Conservation (phyloP, 2,888 invertebrate species). For the Fissipunctia ypsillon region DNA sequence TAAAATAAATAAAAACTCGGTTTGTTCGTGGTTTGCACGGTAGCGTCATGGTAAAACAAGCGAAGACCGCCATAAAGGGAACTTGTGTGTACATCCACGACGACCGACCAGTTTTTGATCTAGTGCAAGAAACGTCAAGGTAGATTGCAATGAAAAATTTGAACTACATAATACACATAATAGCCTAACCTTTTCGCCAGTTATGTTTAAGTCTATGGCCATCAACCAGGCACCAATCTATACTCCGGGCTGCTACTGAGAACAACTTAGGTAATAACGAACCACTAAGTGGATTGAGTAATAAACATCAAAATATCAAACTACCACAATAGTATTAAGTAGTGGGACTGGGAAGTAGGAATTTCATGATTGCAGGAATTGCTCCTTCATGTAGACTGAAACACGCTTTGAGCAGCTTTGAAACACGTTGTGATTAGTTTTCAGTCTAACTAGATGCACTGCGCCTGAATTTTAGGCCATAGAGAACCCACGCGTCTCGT, state of each 20-base stretch:
- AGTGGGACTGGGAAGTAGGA: no score
- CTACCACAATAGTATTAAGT: neutral
- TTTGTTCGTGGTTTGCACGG: neutral
- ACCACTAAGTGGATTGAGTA: neutral
- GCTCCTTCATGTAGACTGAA: neutral
- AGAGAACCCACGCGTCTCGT: neutral
- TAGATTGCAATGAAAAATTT: neutral
- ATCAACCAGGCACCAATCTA: no score
- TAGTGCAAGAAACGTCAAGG: constrained; percentile 54
- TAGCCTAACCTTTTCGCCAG: no score
- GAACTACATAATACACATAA: neutral
- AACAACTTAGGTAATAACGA: no score
- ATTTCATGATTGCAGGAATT: neutral
- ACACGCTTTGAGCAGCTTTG: neutral
- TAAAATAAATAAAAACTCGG: constrained; percentile 32
- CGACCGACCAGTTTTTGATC: constrained; percentile 60
- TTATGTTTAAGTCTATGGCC: no score
- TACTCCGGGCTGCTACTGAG: no score
- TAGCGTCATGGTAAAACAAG: constrained; percentile 23
- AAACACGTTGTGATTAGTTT: constrained; percentile 11
- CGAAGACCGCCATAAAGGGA: constrained; percentile 41
- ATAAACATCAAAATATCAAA: neutral
- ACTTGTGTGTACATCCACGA: constrained; percentile 35
- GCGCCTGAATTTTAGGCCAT: neutral
- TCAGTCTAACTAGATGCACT: no score